A percentile compares a stretch with the other conserved stretches of the same genome.
Conservation (phyloP, 2,797 vertebrate species). For the Melanotaenia trifasciata region DNA sequence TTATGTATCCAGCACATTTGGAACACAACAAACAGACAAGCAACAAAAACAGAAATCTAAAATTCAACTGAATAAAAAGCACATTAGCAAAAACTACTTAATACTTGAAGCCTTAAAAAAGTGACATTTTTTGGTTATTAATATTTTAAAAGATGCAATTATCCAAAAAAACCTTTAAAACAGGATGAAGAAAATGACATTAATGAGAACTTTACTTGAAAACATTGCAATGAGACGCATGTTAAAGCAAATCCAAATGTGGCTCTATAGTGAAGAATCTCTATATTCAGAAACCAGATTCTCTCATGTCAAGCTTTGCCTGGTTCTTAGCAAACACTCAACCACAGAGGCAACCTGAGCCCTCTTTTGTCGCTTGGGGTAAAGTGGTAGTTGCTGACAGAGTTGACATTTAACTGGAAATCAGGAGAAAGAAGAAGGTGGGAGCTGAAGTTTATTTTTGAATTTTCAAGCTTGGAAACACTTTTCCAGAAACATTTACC, state of each 20-base stretch:
- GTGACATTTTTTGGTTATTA: too few relatives aligned
- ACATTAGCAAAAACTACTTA: not conserved
- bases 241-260: conserved; percentile 51
- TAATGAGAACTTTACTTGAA: not conserved
- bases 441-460: conserved; percentile 36
- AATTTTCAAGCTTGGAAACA: conserved; percentile 46
- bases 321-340: conserved; percentile 67
- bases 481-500: conserved; percentile 7
- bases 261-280: conserved; percentile 36
- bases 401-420: conserved; percentile 80
- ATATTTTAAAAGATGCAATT: conserved; percentile 1
- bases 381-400: conserved; percentile 84
- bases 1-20: not conserved
- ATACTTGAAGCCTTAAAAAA: not conserved
- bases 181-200: not conserved
- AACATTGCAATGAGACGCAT: conserved; percentile 1
- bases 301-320: conserved; percentile 59
- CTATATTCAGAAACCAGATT: conserved; percentile 24
- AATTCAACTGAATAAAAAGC: not conserved
- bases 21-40: not conserved
- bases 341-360: conserved; percentile 74
- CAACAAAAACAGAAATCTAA: not conserved
- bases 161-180: not conserved
- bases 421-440: conserved; percentile 32
- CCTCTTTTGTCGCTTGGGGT: conserved; percentile 76